These are phyloP conservation scores for Eurystomus glaucurus DNA, from an alignment of 2,797 vertebrate species.

Conservation along the genomic window DNA sequence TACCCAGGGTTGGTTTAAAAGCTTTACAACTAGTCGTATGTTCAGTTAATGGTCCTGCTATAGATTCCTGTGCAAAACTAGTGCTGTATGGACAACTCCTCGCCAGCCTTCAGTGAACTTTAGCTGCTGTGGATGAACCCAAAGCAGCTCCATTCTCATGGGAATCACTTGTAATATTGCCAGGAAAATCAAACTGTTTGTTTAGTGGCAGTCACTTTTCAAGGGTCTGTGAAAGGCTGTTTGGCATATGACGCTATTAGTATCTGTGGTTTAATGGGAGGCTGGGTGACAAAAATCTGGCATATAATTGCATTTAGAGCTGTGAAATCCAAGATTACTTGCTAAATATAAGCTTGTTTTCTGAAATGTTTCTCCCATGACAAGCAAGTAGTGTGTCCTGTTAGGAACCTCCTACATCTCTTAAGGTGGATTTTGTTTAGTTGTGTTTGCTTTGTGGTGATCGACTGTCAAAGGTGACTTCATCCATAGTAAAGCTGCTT, in stretches of 20 bases:
- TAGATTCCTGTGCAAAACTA: background rate
- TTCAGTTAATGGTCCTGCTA: background rate
- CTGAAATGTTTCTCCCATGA: background rate
- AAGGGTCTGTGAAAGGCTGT: background rate
- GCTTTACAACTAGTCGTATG: background rate
- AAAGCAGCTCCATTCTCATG: background rate
- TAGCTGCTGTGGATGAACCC: background rate
- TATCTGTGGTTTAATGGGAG: background rate
- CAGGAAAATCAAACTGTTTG: background rate
- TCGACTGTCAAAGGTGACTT: background rate
- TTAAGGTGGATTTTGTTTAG: background rate
- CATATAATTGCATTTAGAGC: conserved; percentile 24
- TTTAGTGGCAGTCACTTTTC: background rate
- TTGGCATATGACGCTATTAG: background rate
- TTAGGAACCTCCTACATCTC: background rate
- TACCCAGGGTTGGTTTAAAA: background rate
- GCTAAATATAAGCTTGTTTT: background rate
- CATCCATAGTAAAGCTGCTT: background rate
- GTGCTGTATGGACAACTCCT: background rate
- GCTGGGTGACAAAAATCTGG: conserved; percentile 10
- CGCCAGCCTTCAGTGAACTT: fast-evolving
- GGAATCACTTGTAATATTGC: background rate
- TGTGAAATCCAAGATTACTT: conserved; percentile 57
- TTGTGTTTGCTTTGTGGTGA: background rate
- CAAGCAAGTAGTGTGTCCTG: background rate